phyloP scores from a whole-genome alignment of 2,888 invertebrate genomes.

The Xanthia icteritia region DNA sequence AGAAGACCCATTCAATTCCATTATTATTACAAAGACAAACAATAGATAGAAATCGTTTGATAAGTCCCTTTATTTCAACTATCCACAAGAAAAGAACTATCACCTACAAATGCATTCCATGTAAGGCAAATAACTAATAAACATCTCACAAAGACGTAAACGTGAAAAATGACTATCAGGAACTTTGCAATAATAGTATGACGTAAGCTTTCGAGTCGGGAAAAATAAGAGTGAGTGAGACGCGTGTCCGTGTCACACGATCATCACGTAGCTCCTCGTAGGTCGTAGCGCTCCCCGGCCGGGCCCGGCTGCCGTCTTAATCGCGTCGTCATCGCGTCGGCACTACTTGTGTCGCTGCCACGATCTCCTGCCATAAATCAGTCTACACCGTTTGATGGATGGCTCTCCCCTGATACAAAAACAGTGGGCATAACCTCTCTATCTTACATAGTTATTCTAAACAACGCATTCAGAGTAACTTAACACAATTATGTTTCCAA shows the following conservation, averaged over 20 bases:
- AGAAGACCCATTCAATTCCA: background rate
- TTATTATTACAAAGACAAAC: background rate
- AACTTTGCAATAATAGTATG: conserved; percentile 68
- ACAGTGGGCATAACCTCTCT: conserved; percentile 65
- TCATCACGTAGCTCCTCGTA: conserved; percentile 71
- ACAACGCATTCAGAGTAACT: conserved; percentile 6
- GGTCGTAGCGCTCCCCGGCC: conserved; percentile 54
- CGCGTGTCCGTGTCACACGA: conserved; percentile 79
- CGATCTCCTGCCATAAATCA: conserved; percentile 87
- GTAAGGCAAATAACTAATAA: conserved; percentile 43
- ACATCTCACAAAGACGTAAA: conserved; percentile 30
- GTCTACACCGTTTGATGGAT: conserved; percentile 86
- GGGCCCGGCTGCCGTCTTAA: conserved; percentile 71
- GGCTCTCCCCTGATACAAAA: conserved; percentile 81
- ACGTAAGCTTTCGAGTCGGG: conserved; percentile 74
- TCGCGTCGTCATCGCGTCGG: conserved; percentile 86
- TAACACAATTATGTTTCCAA: conserved; percentile 4
- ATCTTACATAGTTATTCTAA: conserved; percentile 63
- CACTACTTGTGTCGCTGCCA: conserved; percentile 82
- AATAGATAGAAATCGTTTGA: background rate
- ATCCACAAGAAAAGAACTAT: background rate
- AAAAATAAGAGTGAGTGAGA: conserved; percentile 74
- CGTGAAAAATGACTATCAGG: conserved; percentile 56
- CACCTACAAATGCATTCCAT: background rate
- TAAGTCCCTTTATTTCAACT: background rate